A percentile compares a stretch with the other conserved stretches of the same genome.
Conservation (phyloP, 2,113 vertebrate genomes). For the Nematolebias whitei region DNA sequence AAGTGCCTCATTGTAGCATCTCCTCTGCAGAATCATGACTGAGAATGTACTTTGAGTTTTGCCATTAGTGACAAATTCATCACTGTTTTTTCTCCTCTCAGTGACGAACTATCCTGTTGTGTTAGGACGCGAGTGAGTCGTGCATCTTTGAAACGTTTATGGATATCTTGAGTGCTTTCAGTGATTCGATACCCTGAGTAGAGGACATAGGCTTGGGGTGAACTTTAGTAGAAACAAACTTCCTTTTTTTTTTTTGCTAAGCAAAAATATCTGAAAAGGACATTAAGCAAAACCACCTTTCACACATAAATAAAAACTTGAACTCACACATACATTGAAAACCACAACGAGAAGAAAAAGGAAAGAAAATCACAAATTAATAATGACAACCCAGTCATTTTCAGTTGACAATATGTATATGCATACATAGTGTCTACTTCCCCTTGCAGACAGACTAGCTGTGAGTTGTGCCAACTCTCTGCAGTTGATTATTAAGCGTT, state of each 20-base stretch:
- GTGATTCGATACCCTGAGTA: constrained; percentile 78
- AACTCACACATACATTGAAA: constrained; percentile 62
- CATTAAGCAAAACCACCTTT: constrained; percentile 60
- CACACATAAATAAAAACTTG: constrained; percentile 77
- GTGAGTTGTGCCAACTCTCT: constrained; percentile 66
- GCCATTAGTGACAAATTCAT: constrained; percentile 8
- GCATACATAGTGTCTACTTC: constrained; percentile 76
- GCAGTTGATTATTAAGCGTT: constrained; percentile 69
- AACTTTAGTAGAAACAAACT: constrained; percentile 71
- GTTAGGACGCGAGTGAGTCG: background rate
- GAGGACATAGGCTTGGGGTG: constrained; percentile 69
- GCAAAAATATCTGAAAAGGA: constrained; percentile 50
- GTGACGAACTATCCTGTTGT: constrained; percentile 14
- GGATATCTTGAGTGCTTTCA: constrained; percentile 75
- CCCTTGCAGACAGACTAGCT: constrained; percentile 70
- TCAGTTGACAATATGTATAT: constrained; percentile 82
- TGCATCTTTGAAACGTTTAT: constrained; percentile 39
- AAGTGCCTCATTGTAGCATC: constrained; percentile 30
- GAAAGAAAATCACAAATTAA: constrained; percentile 43
- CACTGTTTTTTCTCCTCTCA: constrained; percentile 7
- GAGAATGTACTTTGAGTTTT: constrained; percentile 5
- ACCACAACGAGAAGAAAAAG: constrained; percentile 71
- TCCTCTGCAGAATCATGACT: constrained; percentile 35
- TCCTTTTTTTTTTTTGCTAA: constrained; percentile 28
- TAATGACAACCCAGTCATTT: constrained; percentile 63